Percentiles rank a stretch among this genome's conserved stretches.
Evolutionary conservation across 1,140 invertebrate species (phyloP).

Genomic region (Brachionus koreanus): DNA sequence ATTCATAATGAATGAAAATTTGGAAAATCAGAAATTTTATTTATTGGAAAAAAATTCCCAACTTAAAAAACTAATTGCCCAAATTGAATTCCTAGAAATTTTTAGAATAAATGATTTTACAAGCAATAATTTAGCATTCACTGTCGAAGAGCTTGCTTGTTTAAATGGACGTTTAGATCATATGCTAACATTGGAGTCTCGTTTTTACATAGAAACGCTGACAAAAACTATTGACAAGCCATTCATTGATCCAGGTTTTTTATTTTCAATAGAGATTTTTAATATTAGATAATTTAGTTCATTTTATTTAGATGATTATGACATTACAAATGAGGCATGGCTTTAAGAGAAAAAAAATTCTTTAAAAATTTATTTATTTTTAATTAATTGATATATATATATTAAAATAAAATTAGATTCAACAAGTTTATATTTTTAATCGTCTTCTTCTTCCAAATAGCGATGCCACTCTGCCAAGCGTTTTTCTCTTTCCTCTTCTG

Average conservation of each 20-base stretch:
- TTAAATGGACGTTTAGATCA: background rate
- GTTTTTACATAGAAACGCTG: background rate
- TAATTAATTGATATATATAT: background rate
- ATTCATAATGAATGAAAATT: constrained; percentile 21
- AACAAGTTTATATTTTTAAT: background rate
- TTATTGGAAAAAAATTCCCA: background rate
- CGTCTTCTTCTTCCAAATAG: background rate
- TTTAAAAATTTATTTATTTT: background rate
- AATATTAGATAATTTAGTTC: too few relatives aligned
- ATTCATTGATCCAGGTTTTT: constrained; percentile 6
- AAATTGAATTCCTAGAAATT: constrained; percentile 12
- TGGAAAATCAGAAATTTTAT: background rate
- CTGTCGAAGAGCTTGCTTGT: background rate
- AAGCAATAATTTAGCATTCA: background rate
- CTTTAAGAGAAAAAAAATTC: background rate
- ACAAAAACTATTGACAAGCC: background rate
- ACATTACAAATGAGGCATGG: background rate
- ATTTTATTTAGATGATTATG: constrained; percentile 37
- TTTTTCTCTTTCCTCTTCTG: constrained; percentile 17
- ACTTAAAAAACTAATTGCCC: background rate
- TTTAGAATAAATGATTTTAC: background rate
- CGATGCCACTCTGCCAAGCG: constrained; percentile 35
- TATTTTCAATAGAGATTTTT: too few relatives aligned
- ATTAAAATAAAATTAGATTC: background rate
- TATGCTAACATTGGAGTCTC: background rate